Base-by-base conservation (phyloP, 2,797 vertebrate genomes). In the Ciconia nigra region DNA sequence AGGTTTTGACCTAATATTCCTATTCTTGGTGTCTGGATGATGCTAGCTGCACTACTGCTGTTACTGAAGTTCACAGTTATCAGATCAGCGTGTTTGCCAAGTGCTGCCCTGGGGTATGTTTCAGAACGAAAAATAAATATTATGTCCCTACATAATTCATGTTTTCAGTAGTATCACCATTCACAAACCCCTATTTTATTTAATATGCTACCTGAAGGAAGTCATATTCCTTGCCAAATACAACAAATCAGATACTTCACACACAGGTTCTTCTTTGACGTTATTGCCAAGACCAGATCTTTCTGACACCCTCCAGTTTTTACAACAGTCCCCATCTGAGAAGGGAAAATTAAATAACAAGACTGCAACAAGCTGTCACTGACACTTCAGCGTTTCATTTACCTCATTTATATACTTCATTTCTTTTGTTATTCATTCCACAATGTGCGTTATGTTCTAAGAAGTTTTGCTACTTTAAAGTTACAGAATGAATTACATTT, bases 61-160 rank as follows among this genome's bases (percentile, higher is more conserved):
- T 59, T 57, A 41, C 16, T 76, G 58, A 83, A 46, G 28, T 59
- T 91, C 67, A 51, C 21, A 41, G 77, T 89, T 92, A 57, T 10
- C 71, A 70, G 25, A 84, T 35, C 73, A 80, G 70, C 29, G 25
- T 14, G n/a, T 70, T 59, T 70, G 51, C 52, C 59, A 89, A 52
- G n/a, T n/a, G 41, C 37, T 57, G 49, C 86, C 72, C 66, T 44
- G 25, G 42, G 35, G 15, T 55, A 65, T 1, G 4, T 41, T 87
- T 91, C 49, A 85, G 57, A 39, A 63, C 87, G 37, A 80, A 93
- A 92, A 92, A 73, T 29, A 95, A 92, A 49, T 89, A 88, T 42
- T 91, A 51, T 0, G 0, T 57, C 83, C 26, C 62, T 88, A 28
- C 20, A 55, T 83, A 96, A 90, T 82, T 92, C 31, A 83, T 49